Evolutionary conservation across 1,140 invertebrate species (phyloP).

Genomic region (Cepaea nemoralis): DNA sequence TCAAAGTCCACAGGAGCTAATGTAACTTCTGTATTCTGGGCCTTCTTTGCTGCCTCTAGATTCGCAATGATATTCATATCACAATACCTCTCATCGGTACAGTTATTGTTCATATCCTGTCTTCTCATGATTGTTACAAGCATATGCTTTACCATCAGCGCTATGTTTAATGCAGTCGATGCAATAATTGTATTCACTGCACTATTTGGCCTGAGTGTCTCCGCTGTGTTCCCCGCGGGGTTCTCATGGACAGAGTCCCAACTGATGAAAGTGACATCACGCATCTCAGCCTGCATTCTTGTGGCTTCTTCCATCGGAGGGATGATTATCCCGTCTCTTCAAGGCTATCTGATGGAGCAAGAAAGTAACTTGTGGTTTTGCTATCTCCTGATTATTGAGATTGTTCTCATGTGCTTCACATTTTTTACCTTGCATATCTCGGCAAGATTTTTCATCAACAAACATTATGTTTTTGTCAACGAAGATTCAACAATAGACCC

Average conservation of each 20-base stretch:
- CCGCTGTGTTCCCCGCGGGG: conserved; percentile 46
- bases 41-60: not conserved
- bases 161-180: not conserved
- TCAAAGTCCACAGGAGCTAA: not conserved
- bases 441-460: conserved; percentile 10
- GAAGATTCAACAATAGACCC: not conserved
- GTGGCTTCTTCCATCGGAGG: conserved; percentile 43
- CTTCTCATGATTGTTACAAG: not conserved
- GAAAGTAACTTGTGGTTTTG: conserved; percentile 49
- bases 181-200: not conserved
- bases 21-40: conserved; percentile 12
- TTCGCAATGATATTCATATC: conserved; percentile 17
- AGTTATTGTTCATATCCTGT: not conserved
- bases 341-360: conserved; percentile 49
- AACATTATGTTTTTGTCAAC: not conserved
- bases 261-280: conserved; percentile 46
- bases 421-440: conserved; percentile 27
- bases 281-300: conserved; percentile 47
- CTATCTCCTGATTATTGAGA: conserved; percentile 47
- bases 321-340: conserved; percentile 44
- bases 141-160: not conserved
- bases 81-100: not conserved
- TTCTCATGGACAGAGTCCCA: conserved; percentile 51
- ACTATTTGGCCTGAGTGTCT: conserved; percentile 42
- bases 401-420: conserved; percentile 36